Base-by-base conservation (phyloP, 2,113 vertebrate species). In the Zosterops borbonicus region DNA sequence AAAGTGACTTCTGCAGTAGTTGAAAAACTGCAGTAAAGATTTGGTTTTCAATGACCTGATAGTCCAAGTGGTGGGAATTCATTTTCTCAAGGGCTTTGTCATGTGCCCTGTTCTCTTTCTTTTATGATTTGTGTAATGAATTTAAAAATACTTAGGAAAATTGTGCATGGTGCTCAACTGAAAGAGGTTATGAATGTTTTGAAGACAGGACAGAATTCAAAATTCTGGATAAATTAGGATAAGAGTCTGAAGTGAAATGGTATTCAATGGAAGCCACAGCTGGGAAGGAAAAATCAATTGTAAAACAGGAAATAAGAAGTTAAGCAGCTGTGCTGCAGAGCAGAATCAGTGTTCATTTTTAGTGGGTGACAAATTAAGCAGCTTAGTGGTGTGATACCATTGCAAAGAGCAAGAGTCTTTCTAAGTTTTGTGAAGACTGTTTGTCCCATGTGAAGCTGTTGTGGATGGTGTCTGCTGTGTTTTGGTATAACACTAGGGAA, bases 311-410 rank as follows among this genome's bases (percentile, higher is more conserved):
- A 93, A 81, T 93, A 83, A 87, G 70, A 82, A 93, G 50, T 55
- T 81, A 84, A 84, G 80, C 92, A 95, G 69, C 87, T 94, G 94
- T 64, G 64, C 80, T 92, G 35, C 80, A 78, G 79, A 94, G 44
- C 42, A 52, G 35, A 93, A 92, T 88, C 88, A 65, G 46, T 69
- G 42, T 70, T 95, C 58, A 3, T 83, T 94, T 96, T 90, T 74
- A 92, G 79, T 17, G 42, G 55, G 35, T 90, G 86, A 74, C 68
- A 90, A 90, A 94, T 95, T 83, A 90, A 83, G 71, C n/a, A 77
- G 75, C 89, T 95, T 80, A 59, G 29, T 62, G 35, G 46, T 78
- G n/a, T 73, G 85, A 65, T 92, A 49, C 39, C 35, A 49, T 52
- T 88, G 92, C 80, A 70, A 70, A 88, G 35, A 90, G 19, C 2